These are phyloP conservation scores for Trisateles emortualis DNA, from an alignment of 2,888 invertebrate genomes.

Conservation along the genomic window DNA sequence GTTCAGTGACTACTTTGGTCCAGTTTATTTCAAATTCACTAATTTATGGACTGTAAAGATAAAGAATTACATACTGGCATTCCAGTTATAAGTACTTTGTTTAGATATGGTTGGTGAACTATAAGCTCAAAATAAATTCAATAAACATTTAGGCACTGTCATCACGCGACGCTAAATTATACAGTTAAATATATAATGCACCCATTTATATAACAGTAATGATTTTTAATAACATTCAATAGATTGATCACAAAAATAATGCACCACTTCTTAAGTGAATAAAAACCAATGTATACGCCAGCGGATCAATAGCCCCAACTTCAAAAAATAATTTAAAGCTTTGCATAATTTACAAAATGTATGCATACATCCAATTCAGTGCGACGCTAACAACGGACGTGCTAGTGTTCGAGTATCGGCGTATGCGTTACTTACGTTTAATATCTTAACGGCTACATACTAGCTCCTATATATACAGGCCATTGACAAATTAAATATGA, in stretches of 20 bases:
- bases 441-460: constrained; percentile 42
- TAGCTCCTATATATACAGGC: constrained; percentile 58
- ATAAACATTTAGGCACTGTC: constrained; percentile 16
- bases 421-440: constrained; percentile 29
- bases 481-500: constrained; percentile 65
- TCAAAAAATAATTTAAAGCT: constrained; percentile 85
- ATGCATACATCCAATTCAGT: constrained; percentile 46
- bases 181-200: constrained; percentile 34
- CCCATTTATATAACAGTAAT: constrained; percentile 38
- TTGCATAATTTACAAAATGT: constrained; percentile 73
- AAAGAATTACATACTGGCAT: neutral
- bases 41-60: neutral
- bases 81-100: neutral
- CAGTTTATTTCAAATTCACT: neutral
- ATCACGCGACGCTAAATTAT: constrained; percentile 25
- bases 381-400: constrained; percentile 29
- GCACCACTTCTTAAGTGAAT: constrained; percentile 70
- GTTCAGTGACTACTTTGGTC: constrained; percentile 9
- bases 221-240: constrained; percentile 64
- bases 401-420: constrained; percentile 27
- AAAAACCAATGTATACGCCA: constrained; percentile 64
- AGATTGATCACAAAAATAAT: constrained; percentile 78
- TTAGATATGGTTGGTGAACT: constrained; percentile 8
- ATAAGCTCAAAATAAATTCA: constrained; percentile 18
- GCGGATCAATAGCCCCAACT: constrained; percentile 53